Conservation (phyloP, 1,140 invertebrate species). For the Bombus fervidus region DNA sequence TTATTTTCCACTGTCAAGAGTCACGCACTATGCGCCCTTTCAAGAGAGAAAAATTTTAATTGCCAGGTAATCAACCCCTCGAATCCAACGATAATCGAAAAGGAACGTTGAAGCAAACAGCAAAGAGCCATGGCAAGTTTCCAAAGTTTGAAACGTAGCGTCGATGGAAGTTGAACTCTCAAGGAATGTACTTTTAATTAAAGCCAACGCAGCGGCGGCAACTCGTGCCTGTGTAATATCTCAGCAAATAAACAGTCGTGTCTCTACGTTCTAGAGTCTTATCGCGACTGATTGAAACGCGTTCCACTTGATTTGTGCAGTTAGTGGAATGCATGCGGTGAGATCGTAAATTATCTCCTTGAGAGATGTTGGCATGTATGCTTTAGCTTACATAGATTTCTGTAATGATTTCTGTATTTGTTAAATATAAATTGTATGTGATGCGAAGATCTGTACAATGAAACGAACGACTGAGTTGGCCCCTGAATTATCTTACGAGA, state of each 20-base stretch:
- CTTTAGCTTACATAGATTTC: no score
- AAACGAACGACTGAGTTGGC: no score
- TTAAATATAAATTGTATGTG: no score
- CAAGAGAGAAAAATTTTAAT: constrained; percentile 3
- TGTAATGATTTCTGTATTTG: no score
- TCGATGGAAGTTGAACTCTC: not conserved
- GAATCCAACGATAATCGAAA: not conserved
- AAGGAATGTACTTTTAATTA: constrained; percentile 59
- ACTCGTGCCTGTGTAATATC: constrained; percentile 33
- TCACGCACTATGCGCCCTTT: not conserved
- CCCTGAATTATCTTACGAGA: no score
- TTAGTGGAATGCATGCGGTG: not conserved
- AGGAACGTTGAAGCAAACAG: not conserved
- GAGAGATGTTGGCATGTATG: not conserved
- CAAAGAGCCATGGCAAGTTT: constrained; percentile 8
- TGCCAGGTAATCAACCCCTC: not conserved
- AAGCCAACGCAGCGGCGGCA: not conserved
- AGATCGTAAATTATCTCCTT: not conserved
- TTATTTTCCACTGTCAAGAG: not conserved
- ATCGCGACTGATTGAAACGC: constrained; percentile 17
- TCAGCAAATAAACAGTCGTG: constrained; percentile 19
- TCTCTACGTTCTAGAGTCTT: not conserved
- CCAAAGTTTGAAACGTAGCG: constrained; percentile 8
- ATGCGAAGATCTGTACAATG: no score
- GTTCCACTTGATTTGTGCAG: not conserved